Evolutionary conservation across 1,140 invertebrate genomes (phyloP).

Genomic region (Octopus sinensis): DNA sequence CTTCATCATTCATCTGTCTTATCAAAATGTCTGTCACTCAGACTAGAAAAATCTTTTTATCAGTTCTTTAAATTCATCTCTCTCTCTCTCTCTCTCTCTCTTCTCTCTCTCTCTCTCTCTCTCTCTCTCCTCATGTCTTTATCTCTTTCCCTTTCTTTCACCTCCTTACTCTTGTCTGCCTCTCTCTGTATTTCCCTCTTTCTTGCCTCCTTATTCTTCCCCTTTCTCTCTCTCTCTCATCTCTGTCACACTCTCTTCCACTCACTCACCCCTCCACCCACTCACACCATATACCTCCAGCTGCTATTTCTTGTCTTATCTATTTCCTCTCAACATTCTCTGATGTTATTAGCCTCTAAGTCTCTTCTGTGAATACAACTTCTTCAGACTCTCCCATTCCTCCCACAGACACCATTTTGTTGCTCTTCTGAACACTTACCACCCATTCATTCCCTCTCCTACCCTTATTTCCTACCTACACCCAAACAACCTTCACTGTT

Average conservation of each 20-base stretch:
- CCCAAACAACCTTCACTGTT: too few relatives aligned
- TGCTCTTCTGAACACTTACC: too few relatives aligned
- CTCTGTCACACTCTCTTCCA: not conserved
- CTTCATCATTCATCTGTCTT: too few relatives aligned
- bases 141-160: not conserved
- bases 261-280: not conserved
- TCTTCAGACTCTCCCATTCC: not conserved
- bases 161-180: not conserved
- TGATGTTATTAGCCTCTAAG: not conserved
- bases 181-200: not conserved
- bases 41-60: too few relatives aligned
- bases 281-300: not conserved
- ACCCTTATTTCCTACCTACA: too few relatives aligned
- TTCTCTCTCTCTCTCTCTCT: not conserved
- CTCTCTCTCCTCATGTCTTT: not conserved
- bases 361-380: not conserved
- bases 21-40: too few relatives aligned
- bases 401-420: not conserved
- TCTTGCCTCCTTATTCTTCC: not conserved
- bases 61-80: too few relatives aligned
- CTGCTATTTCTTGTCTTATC: not conserved
- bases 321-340: not conserved
- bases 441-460: too few relatives aligned
- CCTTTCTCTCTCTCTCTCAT: not conserved
- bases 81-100: not conserved